Conservation (phyloP, 2,888 invertebrate genomes). For the Tribolium freemani region DNA sequence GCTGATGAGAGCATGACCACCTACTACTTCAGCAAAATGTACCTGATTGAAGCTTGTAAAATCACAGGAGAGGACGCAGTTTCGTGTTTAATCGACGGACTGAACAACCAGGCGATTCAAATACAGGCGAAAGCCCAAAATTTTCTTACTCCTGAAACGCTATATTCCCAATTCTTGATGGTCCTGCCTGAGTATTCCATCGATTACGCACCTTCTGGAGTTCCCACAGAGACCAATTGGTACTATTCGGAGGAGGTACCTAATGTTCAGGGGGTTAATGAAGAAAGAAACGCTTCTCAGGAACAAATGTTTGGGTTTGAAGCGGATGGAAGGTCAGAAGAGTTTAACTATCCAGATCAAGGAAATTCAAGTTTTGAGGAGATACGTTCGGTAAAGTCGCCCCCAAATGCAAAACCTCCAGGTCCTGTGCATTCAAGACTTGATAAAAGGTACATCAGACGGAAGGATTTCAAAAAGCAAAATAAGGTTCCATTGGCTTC, state of each 20-base stretch:
- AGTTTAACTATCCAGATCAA: slow-evolving; percentile 1
- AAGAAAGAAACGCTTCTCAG: neutral
- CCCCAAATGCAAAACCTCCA: slow-evolving; percentile 11
- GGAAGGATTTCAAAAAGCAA: slow-evolving; percentile 11
- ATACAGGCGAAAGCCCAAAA: slow-evolving; percentile 51
- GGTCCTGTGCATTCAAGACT: slow-evolving; percentile 39
- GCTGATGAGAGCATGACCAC: slow-evolving; percentile 55
- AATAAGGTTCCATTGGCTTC: slow-evolving; percentile 20
- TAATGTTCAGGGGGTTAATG: neutral
- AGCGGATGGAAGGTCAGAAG: neutral
- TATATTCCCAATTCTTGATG: slow-evolving; percentile 54
- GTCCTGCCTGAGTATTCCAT: slow-evolving; percentile 47
- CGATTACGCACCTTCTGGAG: slow-evolving; percentile 27
- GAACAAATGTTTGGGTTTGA: slow-evolving; percentile 13
- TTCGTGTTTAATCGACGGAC: slow-evolving; percentile 57
- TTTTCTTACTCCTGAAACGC: slow-evolving; percentile 55
- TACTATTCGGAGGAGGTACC: slow-evolving; percentile 16
- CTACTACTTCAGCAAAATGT: slow-evolving; percentile 58
- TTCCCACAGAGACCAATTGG: slow-evolving; percentile 18
- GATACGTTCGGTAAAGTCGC: neutral
- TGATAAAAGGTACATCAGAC: slow-evolving; percentile 27
- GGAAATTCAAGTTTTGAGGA: neutral
- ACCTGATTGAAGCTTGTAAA: slow-evolving; percentile 57
- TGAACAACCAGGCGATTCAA: slow-evolving; percentile 48
- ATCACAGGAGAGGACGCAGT: slow-evolving; percentile 58